Percentiles rank a stretch among this genome's conserved stretches.
phyloP scores from a whole-genome alignment of 1,140 invertebrate species.

The Aphelenchoides besseyi region DNA sequence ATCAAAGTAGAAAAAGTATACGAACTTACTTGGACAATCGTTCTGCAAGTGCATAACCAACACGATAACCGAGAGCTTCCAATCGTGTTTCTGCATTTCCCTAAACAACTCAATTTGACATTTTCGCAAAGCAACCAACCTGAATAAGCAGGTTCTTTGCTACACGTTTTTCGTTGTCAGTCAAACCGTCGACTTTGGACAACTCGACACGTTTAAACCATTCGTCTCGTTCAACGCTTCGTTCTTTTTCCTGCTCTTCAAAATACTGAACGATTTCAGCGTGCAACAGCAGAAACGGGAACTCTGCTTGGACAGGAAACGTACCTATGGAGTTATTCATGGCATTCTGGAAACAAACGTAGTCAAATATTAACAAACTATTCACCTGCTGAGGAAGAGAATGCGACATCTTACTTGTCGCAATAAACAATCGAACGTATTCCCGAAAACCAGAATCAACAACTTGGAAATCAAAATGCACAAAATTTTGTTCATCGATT shows the following conservation, averaged over 20 bases:
- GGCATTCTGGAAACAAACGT: slow-evolving; percentile 1
- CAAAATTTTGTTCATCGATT: no score
- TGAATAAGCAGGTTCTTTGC: slow-evolving; percentile 51
- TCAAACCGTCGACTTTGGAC: slow-evolving; percentile 11
- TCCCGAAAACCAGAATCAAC: background rate
- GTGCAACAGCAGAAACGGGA: slow-evolving; percentile 57
- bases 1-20: slow-evolving; percentile 22
- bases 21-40: slow-evolving; percentile 27
- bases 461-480: background rate
- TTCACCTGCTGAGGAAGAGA: no score
- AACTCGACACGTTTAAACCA: slow-evolving; percentile 40
- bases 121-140: slow-evolving; percentile 23
- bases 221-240: slow-evolving; percentile 27
- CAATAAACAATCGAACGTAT: background rate
- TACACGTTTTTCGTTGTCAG: slow-evolving; percentile 32
- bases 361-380: no score
- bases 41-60: slow-evolving; percentile 53
- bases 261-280: slow-evolving; percentile 57
- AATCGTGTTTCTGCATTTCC: slow-evolving; percentile 57
- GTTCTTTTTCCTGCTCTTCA: slow-evolving; percentile 41
- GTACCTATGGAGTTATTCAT: slow-evolving; percentile 9
- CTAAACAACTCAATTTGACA: slow-evolving; percentile 40
- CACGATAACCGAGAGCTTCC: slow-evolving; percentile 54
- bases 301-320: slow-evolving; percentile 26
- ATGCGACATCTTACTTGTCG: no score